phyloP scores from a whole-genome alignment of 1,140 invertebrate species.

The Eupristina koningsbergeri region DNA sequence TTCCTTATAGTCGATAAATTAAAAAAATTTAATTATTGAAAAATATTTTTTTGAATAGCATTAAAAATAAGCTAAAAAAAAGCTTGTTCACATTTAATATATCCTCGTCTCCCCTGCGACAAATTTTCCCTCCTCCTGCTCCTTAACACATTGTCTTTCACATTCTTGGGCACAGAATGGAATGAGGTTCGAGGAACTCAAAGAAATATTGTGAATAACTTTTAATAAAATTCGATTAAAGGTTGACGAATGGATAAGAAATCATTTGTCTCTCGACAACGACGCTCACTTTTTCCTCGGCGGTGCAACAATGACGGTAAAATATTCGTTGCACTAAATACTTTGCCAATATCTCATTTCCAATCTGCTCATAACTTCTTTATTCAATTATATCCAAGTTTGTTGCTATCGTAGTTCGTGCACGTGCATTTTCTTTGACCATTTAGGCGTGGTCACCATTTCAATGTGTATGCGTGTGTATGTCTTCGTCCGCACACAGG shows the following conservation, averaged over 20 bases:
- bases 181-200: background rate
- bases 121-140: no score
- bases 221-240: constrained; percentile 3
- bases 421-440: background rate
- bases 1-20: background rate
- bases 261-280: background rate
- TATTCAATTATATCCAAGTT: constrained; percentile 6
- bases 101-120: no score
- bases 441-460: background rate
- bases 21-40: background rate
- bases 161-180: background rate
- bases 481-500: background rate
- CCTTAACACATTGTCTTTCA: background rate
- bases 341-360: background rate
- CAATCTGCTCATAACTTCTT: constrained; percentile 11
- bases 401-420: background rate
- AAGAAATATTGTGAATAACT: background rate
- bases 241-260: background rate
- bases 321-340: constrained; percentile 3
- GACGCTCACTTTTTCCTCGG: background rate
- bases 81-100: no score
- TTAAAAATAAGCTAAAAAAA: no score
- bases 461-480: no score
- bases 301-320: constrained; percentile 2
- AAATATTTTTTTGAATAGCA: background rate